Base-by-base conservation (phyloP, 1,140 invertebrate genomes). In the Acromyrmex heyeri region DNA sequence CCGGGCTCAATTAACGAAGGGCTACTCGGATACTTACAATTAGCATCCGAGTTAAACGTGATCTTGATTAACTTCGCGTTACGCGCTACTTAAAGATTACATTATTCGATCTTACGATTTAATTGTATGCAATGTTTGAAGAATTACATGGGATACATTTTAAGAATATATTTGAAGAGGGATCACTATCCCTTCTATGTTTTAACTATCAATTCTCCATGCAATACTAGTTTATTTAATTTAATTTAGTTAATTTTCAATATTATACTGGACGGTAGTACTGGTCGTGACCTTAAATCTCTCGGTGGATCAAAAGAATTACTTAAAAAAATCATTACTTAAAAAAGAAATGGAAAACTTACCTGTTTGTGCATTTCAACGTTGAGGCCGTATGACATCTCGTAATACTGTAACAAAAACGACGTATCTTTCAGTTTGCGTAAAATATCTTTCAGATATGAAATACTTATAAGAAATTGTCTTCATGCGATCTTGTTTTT, bases 291-390 rank as follows among this genome's bases (percentile, higher is more conserved):
- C 0, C 16, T 77, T 75, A 34, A 57, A 38, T 34, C 27, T 30
- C 3, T 30, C 7, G 34, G 7, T 14, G 12, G 1, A 62, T 27
- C 7, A 14, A 24, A 30, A 18, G 24, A 10, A 64, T 78, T 78
- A 78, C n/a, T n/a, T n/a, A n/a, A n/a, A n/a, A n/a, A n/a, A n/a
- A 64, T 62, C 7, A 78, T 85, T 55, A 77, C 6, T 14, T 2
- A 0, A 27, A 48, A 34, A 18, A 14, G 24, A 6, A 12, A 59
- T 55, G 24, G 24, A 24, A 34, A 70, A 86, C 95, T 96, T 95
- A 97, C 97, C 96, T 98, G 97, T 96, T 98, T 98, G 93, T 97
- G 97, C 96, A 98, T 97, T 95, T 98, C 97, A 59, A 98, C 97
- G 93, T 97, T 97, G 79, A 98, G 95, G 65, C 97, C 97, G 93